A percentile compares a stretch with the other conserved stretches of the same genome.
Conservation (phyloP, 2,888 invertebrate genomes). For the Chrysopilus asiliformis region DNA sequence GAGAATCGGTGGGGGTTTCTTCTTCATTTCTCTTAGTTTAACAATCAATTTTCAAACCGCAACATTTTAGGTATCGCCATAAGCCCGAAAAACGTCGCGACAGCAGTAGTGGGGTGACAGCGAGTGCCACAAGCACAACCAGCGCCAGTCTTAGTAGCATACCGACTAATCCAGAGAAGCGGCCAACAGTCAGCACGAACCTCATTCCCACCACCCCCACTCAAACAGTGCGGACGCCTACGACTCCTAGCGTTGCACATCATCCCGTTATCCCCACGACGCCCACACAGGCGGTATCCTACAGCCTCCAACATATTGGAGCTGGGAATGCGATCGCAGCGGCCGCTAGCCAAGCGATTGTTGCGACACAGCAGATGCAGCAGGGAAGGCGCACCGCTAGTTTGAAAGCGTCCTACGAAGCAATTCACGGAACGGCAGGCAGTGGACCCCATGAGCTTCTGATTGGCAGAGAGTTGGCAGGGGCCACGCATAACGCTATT, state of each 20-base stretch:
- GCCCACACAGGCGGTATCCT: conserved; percentile 39
- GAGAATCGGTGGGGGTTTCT: conserved; percentile 9
- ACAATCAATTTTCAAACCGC: too few relatives aligned
- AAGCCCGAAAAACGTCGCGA: conserved; percentile 65
- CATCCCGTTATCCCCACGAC: conserved; percentile 25
- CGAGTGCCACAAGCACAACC: too few relatives aligned
- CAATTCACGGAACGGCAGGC: conserved; percentile 54
- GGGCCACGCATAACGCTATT: conserved; percentile 57
- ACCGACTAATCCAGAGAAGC: conserved; percentile 26
- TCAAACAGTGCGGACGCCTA: conserved; percentile 18
- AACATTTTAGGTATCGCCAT: conserved; percentile 45
- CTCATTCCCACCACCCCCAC: conserved; percentile 12
- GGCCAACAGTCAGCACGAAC: conserved; percentile 25
- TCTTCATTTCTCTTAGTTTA: background rate
- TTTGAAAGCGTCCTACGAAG: conserved; percentile 90
- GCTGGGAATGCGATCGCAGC: conserved; percentile 83
- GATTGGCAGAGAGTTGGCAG: conserved; percentile 55
- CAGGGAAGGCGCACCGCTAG: conserved; percentile 88
- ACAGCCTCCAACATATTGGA: conserved; percentile 68
- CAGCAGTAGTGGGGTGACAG: conserved; percentile 42
- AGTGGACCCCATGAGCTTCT: conserved; percentile 50
- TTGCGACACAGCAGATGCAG: conserved; percentile 92
- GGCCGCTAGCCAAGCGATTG: conserved; percentile 91
- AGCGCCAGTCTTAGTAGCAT: too few relatives aligned
- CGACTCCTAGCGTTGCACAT: conserved; percentile 21